Evolutionary conservation across 1,140 invertebrate genomes (phyloP), one percentile per base, ranked within the genome.

Genomic region (Drosophila arawakana): DNA sequence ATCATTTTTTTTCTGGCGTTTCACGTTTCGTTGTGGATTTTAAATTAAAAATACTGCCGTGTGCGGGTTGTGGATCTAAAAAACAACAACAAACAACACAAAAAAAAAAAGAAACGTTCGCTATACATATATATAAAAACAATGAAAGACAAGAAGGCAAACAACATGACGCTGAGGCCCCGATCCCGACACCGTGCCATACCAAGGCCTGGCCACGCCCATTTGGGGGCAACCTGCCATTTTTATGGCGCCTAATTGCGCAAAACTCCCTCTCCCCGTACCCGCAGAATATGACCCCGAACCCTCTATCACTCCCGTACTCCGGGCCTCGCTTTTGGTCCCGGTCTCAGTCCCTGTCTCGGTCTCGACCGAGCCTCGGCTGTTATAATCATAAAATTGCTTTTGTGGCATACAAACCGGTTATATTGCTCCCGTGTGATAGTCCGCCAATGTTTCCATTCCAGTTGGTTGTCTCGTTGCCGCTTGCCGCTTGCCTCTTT

Each of bases 301-400:
- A 21, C 18, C 18, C 18, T 21, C 1, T 2, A 21, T 2, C 18
- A 1, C 39, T 54, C 58, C 52, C 54, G 6, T 47, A 57, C 58
- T 10, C 13, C 71, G 70, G 80, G 75, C 59, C 80, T 61, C 81
- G 81, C 15, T 4, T 21, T 5, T 21, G 39, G 39, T 11, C 60
- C 63, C 76, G 49, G 9, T 44, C 44, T 34, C 66, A 34, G 34
- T 39, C 57, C 60, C 43, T 5, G 34, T 41, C 57, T 30, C 18
- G 25, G 70, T 37, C 73, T 81, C 73, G 75, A 68, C 80, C 76
- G 74, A 74, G 82, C 72, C 82, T 79, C 83, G 83, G 80, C 83
- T 88, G 83, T 86, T 86, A 90, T 90, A 90, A 90, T 90, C 82
- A 90, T 90, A 90, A 90, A 90, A 90, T 90, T 90, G 86, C 86